Base-by-base conservation (phyloP, 2,113 vertebrate genomes). In the Microtus montanus region DNA sequence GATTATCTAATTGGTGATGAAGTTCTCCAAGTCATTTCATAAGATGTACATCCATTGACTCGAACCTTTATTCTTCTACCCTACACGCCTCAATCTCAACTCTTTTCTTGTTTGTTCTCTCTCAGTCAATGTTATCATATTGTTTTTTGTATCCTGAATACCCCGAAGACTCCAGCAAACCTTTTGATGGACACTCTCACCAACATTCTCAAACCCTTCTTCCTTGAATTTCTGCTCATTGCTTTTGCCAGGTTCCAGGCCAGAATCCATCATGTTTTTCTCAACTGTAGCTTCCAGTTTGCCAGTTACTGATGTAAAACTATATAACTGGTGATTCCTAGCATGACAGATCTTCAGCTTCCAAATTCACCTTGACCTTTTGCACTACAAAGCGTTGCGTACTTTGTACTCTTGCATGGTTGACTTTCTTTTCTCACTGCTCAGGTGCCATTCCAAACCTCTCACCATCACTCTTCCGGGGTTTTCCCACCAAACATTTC, bases 301-400 rank as follows among this genome's bases (percentile, higher is more conserved):
- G 58, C 80, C 95, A 96, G 89, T 35, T 47, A 86, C 61, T 86
- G 58, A 66, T 94, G 19, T n/a, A 96, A 95, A 92, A 97, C 22
- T 38, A 24, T 78, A 1, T 83, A 89, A 82, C 61, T 95, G 63
- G 90, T 91, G 84, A 94, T 82, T 96, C 92, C 94, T 61, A 44
- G 71, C 20, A 5, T 96, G 52, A 90, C n/a, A 97, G 87, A 90
- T 88, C 79, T 78, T 41, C 79, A 93, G 17, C 89, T 96, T 93
- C 88, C 52, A 94, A 96, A 94, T 73, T 96, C 91, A 90, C 66
- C 77, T 94, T 96, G 90, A 97, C 75, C 74, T 91, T 94, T 95
- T 94, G 52, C 38, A 85, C 88, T 82, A 70, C 38, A 90, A 93
- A 88, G 93, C 84, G 58, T 58, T 58, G 58, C 1, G 54, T 73